Percentiles rank a stretch among this genome's conserved stretches.
These are phyloP conservation scores for Leucophenga montana DNA, from an alignment of 2,888 invertebrate genomes.

Conservation along the genomic window DNA sequence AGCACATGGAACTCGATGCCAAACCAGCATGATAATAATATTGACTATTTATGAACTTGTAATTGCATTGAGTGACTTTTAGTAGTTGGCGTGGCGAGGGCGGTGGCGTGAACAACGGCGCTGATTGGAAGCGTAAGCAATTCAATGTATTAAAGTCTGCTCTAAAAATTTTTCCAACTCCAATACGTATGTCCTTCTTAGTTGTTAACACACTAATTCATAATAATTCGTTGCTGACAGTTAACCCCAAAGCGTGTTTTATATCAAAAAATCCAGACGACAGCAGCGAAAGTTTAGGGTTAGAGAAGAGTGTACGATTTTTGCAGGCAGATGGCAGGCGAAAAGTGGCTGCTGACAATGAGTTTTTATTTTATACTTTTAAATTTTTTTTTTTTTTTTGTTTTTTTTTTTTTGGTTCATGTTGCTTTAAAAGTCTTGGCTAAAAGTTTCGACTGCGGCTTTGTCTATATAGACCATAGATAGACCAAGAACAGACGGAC, in stretches of 20 bases:
- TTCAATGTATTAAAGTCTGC: neutral
- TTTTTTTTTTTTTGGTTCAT: no score
- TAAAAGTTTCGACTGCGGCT: neutral
- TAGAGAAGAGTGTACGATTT: neutral
- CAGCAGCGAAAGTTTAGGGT: conserved; percentile 14
- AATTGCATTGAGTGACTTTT: conserved; percentile 33
- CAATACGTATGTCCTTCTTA: conserved; percentile 52
- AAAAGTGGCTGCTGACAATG: conserved; percentile 45
- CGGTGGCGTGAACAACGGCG: no score
- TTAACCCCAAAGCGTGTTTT: conserved; percentile 58
- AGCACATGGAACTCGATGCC: conserved; percentile 8
- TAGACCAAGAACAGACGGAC: no score
- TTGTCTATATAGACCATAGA: no score
- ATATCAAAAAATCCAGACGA: conserved; percentile 21
- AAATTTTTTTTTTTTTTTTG: conserved; percentile 25
- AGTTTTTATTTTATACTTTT: conserved; percentile 33
- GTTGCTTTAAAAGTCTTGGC: no score
- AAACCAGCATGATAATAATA: conserved; percentile 42
- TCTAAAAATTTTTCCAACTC: conserved; percentile 36
- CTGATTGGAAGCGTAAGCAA: no score
- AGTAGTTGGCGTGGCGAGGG: no score
- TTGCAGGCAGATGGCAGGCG: neutral
- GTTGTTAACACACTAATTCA: conserved; percentile 67
- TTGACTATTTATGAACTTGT: conserved; percentile 46
- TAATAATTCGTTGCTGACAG: conserved; percentile 69